Evolutionary conservation across 1,140 invertebrate genomes (phyloP).

Genomic region (Zaprionus inermis): DNA sequence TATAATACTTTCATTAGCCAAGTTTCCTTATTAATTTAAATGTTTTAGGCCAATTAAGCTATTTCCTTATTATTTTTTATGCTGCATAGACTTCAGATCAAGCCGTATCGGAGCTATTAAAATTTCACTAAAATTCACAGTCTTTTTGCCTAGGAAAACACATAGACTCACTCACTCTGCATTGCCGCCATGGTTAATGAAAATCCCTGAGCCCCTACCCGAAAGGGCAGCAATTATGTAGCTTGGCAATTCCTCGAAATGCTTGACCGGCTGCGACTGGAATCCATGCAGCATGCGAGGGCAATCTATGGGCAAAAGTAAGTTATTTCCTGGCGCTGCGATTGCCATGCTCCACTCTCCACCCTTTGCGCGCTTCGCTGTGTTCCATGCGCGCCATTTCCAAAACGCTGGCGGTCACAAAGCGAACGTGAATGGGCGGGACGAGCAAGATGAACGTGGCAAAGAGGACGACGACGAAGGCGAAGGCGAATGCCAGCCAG

Average conservation of each 20-base stretch:
- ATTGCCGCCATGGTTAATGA: slow-evolving; percentile 8
- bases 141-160: too few relatives aligned
- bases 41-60: slow-evolving; percentile 4
- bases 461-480: not conserved
- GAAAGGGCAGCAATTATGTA: slow-evolving; percentile 20
- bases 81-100: too few relatives aligned
- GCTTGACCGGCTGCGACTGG: slow-evolving; percentile 23
- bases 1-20: not conserved
- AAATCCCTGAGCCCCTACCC: not conserved
- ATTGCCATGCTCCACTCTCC: not conserved
- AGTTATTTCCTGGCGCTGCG: slow-evolving; percentile 79
- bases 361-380: too few relatives aligned
- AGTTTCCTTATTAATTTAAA: not conserved
- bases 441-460: slow-evolving; percentile 31
- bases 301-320: slow-evolving; percentile 60
- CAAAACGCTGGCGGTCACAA: slow-evolving; percentile 62
- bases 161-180: too few relatives aligned
- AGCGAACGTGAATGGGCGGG: slow-evolving; percentile 77
- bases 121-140: too few relatives aligned
- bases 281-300: slow-evolving; percentile 19
- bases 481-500: slow-evolving; percentile 32
- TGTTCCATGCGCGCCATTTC: slow-evolving; percentile 37
- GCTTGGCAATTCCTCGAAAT: slow-evolving; percentile 34
- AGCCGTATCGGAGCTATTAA: too few relatives aligned
- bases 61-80: too few relatives aligned